Conservation (phyloP, 37 sponge, comb jelly and placozoan genomes). For the Mnemiopsis leidyi region DNA sequence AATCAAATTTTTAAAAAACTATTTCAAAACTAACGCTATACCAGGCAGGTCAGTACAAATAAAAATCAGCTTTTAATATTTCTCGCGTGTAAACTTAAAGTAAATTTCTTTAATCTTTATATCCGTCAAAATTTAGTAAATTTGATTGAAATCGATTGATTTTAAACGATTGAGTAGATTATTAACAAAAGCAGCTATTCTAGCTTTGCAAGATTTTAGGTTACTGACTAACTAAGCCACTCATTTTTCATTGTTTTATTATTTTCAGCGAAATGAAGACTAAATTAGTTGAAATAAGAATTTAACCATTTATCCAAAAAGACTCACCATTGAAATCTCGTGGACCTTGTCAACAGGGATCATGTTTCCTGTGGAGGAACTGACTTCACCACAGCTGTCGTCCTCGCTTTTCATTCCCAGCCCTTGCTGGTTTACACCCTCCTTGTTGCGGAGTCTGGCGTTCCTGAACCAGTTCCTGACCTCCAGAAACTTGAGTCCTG, state of each 20-base stretch:
- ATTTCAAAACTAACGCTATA: neutral
- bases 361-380: neutral
- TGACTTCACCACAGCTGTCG: neutral
- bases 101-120: too few species aligned
- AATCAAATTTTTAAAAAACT: neutral
- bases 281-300: too few species aligned
- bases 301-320: too few species aligned
- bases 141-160: neutral
- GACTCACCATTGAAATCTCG: neutral
- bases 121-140: neutral
- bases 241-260: too few species aligned
- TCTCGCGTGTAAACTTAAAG: too few species aligned
- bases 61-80: too few species aligned
- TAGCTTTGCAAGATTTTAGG: too few species aligned
- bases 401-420: neutral
- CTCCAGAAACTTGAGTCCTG: slow-evolving; percentile 45
- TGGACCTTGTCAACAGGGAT: neutral
- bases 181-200: too few species aligned
- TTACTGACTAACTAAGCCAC: too few species aligned
- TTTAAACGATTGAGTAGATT: too few species aligned
- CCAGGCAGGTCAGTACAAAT: slow-evolving; percentile 59
- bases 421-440: neutral
- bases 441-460: slow-evolving; percentile 53
- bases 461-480: slow-evolving; percentile 63
- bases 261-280: too few species aligned